Conservation (phyloP, 2,888 invertebrate species). For the Coremacera marginata region DNA sequence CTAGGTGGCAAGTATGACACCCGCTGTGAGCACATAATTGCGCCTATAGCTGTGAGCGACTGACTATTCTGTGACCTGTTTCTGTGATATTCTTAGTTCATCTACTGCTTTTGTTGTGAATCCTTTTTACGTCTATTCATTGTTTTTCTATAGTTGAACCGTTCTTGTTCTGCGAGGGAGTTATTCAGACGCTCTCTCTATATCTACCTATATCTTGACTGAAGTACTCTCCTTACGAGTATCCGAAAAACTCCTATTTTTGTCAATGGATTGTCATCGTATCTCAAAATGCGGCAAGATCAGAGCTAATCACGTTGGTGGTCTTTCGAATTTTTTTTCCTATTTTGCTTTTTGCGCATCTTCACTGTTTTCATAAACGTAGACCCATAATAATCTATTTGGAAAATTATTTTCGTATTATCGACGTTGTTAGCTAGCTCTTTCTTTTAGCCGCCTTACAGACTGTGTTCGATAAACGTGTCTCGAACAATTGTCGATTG, state of each 20-base stretch:
- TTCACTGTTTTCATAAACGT: conserved; percentile 36
- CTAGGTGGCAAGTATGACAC: conserved; percentile 66
- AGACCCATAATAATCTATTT: conserved; percentile 22
- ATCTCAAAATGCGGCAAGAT: conserved; percentile 32
- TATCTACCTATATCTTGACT: neutral
- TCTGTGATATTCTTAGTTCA: neutral
- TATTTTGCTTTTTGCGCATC: conserved; percentile 31
- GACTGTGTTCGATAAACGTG: conserved; percentile 48
- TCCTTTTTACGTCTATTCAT: neutral
- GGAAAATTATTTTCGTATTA: conserved; percentile 65
- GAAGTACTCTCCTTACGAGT: neutral
- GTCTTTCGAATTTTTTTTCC: conserved; percentile 17
- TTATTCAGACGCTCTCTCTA: conserved; percentile 1
- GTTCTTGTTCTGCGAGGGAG: neutral
- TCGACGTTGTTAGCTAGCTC: conserved; percentile 47
- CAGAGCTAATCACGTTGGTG: conserved; percentile 37
- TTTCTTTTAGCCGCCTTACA: conserved; percentile 7
- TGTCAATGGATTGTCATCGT: conserved; percentile 51
- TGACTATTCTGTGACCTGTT: conserved; percentile 42
- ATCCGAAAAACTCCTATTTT: conserved; percentile 40
- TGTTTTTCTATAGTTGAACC: neutral
- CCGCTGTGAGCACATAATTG: conserved; percentile 66
- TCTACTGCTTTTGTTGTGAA: neutral
- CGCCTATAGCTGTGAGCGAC: conserved; percentile 25
- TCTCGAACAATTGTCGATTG: conserved; percentile 55